phyloP scores from a whole-genome alignment of 2,797 vertebrate species.

The Galago senegalensis region DNA sequence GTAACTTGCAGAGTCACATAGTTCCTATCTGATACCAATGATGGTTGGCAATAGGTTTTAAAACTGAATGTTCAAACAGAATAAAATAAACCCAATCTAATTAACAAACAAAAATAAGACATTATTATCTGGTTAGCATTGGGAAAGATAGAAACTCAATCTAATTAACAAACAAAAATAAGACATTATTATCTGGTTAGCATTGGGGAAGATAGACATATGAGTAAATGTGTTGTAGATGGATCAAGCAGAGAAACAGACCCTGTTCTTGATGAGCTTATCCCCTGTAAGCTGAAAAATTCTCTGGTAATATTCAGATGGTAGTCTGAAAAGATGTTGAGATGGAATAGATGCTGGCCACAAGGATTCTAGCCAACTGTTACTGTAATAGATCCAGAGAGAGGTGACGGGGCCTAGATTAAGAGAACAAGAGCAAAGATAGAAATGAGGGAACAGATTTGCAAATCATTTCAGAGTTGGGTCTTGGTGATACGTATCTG shows the following conservation, averaged over 20 bases:
- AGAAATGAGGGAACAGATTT: background rate
- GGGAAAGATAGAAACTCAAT: background rate
- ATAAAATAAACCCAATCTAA: background rate
- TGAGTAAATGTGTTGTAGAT: background rate
- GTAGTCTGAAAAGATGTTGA: background rate
- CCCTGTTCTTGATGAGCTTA: background rate
- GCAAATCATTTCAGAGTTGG: background rate
- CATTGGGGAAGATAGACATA: background rate
- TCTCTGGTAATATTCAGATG: background rate
- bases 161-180: background rate
- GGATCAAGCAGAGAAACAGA: background rate
- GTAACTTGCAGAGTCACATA: background rate
- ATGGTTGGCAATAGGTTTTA: background rate
- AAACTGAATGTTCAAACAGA: background rate
- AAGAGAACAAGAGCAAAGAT: background rate
- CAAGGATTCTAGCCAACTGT: background rate
- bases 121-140: background rate
- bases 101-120: background rate
- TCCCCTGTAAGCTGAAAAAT: background rate
- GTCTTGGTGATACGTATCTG: background rate
- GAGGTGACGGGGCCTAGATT: background rate
- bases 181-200: background rate
- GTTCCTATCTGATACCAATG: background rate
- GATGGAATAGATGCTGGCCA: background rate
- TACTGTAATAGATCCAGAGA: background rate